Percentiles rank a stretch among this genome's conserved stretches.
These are phyloP conservation scores for Tetrax tetrax DNA, from an alignment of 2,113 vertebrate genomes.

Conservation along the genomic window DNA sequence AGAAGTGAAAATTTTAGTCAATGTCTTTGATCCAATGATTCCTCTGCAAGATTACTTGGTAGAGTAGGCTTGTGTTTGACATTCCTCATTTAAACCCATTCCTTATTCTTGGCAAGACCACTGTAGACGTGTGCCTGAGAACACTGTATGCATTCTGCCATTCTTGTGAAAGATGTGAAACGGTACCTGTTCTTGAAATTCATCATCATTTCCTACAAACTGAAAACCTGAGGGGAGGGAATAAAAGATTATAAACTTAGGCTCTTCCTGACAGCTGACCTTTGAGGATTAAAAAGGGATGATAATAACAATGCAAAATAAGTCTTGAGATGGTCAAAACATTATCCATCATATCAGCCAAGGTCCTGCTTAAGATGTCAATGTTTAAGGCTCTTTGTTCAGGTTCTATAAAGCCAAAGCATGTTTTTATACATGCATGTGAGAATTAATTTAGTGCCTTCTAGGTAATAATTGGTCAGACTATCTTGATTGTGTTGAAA, in stretches of 20 bases:
- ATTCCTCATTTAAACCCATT: neutral
- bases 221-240: neutral
- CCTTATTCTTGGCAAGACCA: neutral
- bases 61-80: neutral
- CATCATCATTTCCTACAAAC: neutral
- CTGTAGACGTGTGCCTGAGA: neutral
- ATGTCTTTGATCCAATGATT: neutral
- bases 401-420: neutral
- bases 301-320: slow-evolving; percentile 18
- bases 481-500: neutral
- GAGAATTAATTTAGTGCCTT: neutral
- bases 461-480: neutral
- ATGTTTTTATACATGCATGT: neutral
- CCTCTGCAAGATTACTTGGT: neutral
- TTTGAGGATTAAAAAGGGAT: slow-evolving; percentile 14
- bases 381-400: neutral
- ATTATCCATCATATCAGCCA: neutral
- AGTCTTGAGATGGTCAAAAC: neutral
- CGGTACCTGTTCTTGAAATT: neutral
- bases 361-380: neutral
- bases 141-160: neutral
- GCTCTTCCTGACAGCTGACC: slow-evolving; percentile 7
- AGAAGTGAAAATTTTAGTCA: neutral
- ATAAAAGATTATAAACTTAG: neutral
- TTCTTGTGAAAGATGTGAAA: neutral